A percentile compares a stretch with the other conserved stretches of the same genome.
phyloP scores from a whole-genome alignment of 2,888 invertebrate species.

The Andrena bicolor region DNA sequence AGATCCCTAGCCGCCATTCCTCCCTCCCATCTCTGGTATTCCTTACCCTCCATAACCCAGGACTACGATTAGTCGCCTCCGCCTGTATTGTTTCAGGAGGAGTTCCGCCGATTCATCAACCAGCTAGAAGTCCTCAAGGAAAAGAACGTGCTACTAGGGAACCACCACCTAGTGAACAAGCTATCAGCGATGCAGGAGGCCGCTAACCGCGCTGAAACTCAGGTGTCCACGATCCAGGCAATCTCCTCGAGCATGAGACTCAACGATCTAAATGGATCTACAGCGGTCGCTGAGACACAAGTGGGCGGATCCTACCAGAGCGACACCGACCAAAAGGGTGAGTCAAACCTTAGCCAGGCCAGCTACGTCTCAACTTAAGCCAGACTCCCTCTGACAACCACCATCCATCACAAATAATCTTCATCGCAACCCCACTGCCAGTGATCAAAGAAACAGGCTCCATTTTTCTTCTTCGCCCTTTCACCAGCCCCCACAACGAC shows the following conservation, averaged over 20 bases:
- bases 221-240: constrained; percentile 84
- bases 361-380: too few relatives aligned
- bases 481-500: not conserved
- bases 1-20: too few relatives aligned
- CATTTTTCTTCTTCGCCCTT: not conserved
- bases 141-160: constrained; percentile 91
- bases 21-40: not conserved
- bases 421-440: not conserved
- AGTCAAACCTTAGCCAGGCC: not conserved
- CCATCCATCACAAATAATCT: not conserved
- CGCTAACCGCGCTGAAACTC: constrained; percentile 87
- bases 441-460: not conserved
- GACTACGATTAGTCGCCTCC: not conserved
- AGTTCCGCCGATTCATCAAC: constrained; percentile 92
- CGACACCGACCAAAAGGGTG: constrained; percentile 67
- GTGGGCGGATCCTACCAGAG: constrained; percentile 58
- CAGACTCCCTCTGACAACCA: not conserved
- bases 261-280: constrained; percentile 80
- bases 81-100: constrained; percentile 87
- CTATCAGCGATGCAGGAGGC: constrained; percentile 94
- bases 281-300: constrained; percentile 73
- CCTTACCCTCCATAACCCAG: not conserved
- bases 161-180: constrained; percentile 90
- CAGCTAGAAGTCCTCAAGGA: constrained; percentile 93
- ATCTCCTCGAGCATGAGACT: constrained; percentile 82